These are phyloP conservation scores for Saguinus midas DNA, from an alignment of 2,113 vertebrate species.

Conservation along the genomic window DNA sequence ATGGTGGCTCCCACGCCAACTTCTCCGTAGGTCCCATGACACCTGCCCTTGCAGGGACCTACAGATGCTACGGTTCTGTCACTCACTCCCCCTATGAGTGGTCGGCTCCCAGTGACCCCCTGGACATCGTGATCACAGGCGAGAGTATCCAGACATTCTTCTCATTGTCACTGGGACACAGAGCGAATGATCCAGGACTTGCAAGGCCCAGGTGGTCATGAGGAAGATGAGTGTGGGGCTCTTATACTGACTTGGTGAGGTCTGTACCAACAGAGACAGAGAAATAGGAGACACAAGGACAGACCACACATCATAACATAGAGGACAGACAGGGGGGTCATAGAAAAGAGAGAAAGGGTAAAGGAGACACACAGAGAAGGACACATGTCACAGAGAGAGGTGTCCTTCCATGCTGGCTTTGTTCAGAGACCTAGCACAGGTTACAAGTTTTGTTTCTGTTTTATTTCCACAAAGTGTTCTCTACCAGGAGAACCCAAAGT, in stretches of 20 bases:
- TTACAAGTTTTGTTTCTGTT: background rate
- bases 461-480: background rate
- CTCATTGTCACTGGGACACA: background rate
- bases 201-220: no score
- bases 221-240: background rate
- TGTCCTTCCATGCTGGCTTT: background rate
- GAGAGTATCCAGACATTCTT: background rate
- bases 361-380: accelerated
- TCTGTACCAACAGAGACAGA: background rate
- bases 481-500: background rate
- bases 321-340: background rate
- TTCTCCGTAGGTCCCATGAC: background rate
- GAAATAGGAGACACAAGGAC: background rate
- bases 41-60: background rate
- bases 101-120: background rate
- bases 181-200: background rate
- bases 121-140: slow-evolving; percentile 1
- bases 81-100: accelerated
- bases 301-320: background rate
- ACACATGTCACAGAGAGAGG: accelerated
- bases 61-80: background rate
- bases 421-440: background rate
- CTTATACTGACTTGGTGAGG: accelerated
- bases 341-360: background rate
- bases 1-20: accelerated